phyloP scores from a whole-genome alignment of 2,888 invertebrate species.

The Willowsia nigromaculata region DNA sequence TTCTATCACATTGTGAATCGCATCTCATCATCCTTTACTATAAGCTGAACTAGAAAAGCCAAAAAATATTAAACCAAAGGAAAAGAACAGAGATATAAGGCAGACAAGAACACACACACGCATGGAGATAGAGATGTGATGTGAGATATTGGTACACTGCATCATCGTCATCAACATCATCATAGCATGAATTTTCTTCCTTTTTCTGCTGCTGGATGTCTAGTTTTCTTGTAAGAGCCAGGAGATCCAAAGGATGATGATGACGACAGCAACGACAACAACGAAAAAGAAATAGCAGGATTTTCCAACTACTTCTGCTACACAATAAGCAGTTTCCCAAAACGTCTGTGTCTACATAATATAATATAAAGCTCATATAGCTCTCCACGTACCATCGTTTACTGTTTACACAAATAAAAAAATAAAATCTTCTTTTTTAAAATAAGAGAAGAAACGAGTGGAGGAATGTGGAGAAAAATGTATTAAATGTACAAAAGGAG shows the following conservation, averaged over 20 bases:
- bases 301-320: background rate
- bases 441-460: background rate
- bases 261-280: background rate
- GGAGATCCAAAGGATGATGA: background rate
- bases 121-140: background rate
- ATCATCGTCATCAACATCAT: no score
- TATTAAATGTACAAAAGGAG: background rate
- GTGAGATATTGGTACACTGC: background rate
- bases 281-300: background rate
- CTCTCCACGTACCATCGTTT: background rate
- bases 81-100: background rate
- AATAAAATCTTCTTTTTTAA: background rate
- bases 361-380: background rate
- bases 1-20: background rate
- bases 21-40: background rate
- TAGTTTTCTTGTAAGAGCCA: background rate
- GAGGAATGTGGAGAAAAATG: background rate
- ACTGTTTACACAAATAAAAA: background rate
- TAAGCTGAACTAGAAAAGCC: background rate
- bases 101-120: background rate
- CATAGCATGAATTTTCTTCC: background rate
- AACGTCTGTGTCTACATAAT: background rate
- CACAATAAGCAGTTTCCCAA: background rate
- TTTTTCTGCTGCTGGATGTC: background rate
- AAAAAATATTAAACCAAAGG: background rate